A percentile compares a stretch with the other conserved stretches of the same genome.
Evolutionary conservation across 2,797 vertebrate species (phyloP).

Genomic region (Siniperca undulata): DNA sequence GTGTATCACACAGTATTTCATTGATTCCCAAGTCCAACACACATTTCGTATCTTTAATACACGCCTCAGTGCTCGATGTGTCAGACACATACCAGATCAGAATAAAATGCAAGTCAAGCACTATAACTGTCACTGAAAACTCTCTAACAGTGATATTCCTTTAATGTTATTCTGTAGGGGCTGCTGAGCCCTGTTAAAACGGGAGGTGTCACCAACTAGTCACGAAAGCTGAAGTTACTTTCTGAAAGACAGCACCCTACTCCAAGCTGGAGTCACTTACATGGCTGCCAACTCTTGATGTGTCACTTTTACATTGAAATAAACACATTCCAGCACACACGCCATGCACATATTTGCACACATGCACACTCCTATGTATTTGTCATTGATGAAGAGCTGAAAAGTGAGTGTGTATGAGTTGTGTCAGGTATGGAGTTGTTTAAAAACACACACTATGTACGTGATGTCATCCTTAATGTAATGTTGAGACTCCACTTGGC

Average conservation of each 20-base stretch:
- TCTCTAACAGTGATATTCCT: not conserved
- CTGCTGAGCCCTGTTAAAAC: constrained; percentile 39
- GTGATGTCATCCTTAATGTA: constrained; percentile 65
- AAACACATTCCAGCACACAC: constrained; percentile 21
- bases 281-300: constrained; percentile 32
- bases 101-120: constrained; percentile 20
- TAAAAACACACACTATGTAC: constrained; percentile 29
- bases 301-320: constrained; percentile 41
- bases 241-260: not conserved
- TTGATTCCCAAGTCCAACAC: not conserved
- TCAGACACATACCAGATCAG: constrained; percentile 6
- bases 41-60: not conserved
- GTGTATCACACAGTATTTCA: not conserved
- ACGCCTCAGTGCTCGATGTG: not conserved
- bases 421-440: constrained; percentile 17
- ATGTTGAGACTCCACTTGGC: constrained; percentile 48
- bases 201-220: constrained; percentile 45
- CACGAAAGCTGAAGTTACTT: constrained; percentile 28
- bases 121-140: constrained; percentile 6
- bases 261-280: constrained; percentile 24
- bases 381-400: constrained; percentile 22
- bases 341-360: constrained; percentile 5
- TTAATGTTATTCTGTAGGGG: constrained; percentile 39
- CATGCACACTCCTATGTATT: constrained; percentile 12
- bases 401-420: not conserved